Evolutionary conservation across 2,797 vertebrate species (phyloP).

Genomic region (Gymnocypris eckloni): DNA sequence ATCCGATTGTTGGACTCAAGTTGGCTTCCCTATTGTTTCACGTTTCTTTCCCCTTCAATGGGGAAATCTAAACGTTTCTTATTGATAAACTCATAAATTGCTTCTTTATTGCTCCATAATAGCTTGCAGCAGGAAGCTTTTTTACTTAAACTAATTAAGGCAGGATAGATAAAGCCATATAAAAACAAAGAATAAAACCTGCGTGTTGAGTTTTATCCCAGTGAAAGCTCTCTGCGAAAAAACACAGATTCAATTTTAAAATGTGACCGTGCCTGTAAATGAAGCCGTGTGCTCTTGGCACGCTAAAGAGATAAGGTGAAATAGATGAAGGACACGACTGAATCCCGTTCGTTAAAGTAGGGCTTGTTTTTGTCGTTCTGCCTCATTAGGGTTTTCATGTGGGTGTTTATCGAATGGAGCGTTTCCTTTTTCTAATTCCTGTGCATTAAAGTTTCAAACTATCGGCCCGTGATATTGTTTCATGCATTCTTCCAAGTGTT

Average conservation of each 20-base stretch:
- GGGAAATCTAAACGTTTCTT: constrained; percentile 46
- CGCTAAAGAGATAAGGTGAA: not conserved
- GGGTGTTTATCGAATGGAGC: not conserved
- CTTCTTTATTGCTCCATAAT: constrained; percentile 52
- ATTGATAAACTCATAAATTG: constrained; percentile 60
- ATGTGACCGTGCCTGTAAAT: not conserved
- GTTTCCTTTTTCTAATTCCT: constrained; percentile 19
- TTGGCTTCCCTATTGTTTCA: constrained; percentile 26
- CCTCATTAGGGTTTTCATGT: constrained; percentile 24
- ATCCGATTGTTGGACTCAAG: not conserved
- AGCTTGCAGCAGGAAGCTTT: constrained; percentile 16
- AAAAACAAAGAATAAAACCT: constrained; percentile 47
- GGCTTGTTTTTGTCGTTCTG: constrained; percentile 20
- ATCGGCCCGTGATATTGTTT: not conserved
- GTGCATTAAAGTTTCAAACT: constrained; percentile 10
- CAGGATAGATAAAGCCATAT: constrained; percentile 53
- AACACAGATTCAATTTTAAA: constrained; percentile 29
- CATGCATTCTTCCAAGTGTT: not conserved
- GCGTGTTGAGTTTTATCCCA: constrained; percentile 2
- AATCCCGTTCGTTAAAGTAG: not conserved
- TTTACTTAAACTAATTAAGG: constrained; percentile 59
- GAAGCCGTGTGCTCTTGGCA: not conserved
- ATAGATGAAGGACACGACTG: not conserved
- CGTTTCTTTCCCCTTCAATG: constrained; percentile 17
- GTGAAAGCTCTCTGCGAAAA: constrained; percentile 14